Conservation (phyloP, 1,140 invertebrate species). For the Holcopasites calliopsidis region DNA sequence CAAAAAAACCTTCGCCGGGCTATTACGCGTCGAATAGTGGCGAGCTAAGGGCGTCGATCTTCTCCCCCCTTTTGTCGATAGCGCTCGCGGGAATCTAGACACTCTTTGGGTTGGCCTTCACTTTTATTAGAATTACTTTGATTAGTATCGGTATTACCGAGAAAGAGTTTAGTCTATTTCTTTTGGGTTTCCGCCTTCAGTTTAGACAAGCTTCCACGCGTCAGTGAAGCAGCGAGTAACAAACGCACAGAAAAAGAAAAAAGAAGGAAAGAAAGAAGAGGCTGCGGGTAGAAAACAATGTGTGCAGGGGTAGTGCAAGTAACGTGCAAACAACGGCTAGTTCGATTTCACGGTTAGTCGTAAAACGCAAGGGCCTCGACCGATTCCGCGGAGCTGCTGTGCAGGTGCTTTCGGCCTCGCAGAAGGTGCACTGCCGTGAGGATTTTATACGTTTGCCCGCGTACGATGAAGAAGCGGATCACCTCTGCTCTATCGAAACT, state of each 20-base stretch:
- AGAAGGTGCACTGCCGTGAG: constrained; percentile 26
- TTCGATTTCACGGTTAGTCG: constrained; percentile 56
- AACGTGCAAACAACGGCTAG: constrained; percentile 51
- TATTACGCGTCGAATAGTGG: constrained; percentile 17
- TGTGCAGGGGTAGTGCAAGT: constrained; percentile 14
- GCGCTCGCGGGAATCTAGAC: not conserved
- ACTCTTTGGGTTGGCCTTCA: no score
- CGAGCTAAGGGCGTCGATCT: not conserved
- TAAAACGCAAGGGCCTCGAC: constrained; percentile 50
- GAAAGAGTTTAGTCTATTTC: no score
- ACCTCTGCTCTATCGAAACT: constrained; percentile 37
- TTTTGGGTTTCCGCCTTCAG: not conserved
- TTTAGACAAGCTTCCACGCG: not conserved
- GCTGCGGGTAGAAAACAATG: constrained; percentile 39
- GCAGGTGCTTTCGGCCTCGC: constrained; percentile 53
- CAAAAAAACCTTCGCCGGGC: constrained; percentile 13
- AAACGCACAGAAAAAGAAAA: constrained; percentile 37
- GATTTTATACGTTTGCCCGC: constrained; percentile 48
- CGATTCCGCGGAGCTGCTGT: constrained; percentile 39
- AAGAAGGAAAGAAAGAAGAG: constrained; percentile 28
- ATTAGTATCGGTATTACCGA: no score
- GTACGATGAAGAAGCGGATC: constrained; percentile 54
- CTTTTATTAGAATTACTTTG: not conserved
- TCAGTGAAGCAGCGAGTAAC: not conserved
- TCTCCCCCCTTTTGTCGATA: not conserved